Evolutionary conservation across 2,888 invertebrate genomes (phyloP), one percentile per base, ranked within the genome.

Genomic region (Drosophila atripex): DNA sequence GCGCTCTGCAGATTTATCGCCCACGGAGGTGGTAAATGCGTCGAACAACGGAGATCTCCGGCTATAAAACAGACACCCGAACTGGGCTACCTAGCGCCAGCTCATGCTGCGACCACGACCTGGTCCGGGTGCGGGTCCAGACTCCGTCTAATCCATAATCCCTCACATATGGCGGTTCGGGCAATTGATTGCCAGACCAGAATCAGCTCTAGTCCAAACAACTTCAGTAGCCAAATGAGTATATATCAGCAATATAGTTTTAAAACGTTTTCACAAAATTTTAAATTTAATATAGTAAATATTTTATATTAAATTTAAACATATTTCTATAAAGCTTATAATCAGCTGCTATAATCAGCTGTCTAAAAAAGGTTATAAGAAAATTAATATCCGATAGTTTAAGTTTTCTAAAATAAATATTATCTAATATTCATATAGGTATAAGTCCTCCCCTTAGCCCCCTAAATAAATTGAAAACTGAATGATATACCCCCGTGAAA

Each of bases 1-100:
- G 88, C 77, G 78, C 75, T 86, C 77, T 83, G 78, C 79, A 88
- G 87, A 89, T 90, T 89, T 90, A 90, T 89, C 78, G 89, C 84
- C 88, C 77, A 80, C 79, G 80, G 86, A 89, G 89, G 89, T 86
- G 89, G 89, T 83, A 86, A 73, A 69, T 47, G 66, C 64, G 65
- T 56, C 54, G 70, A 61, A 49, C 57, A 54, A 63, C 69, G 71
- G 64, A 61, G 61, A 64, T 64, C 63, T 30, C 57, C 60, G 75
- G 82, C 85, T 76, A 82, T 82, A 64, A 82, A 82, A 78, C 82
- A 82, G 82, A 85, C 75, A 82, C 55, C 77, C 70, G 58, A 84
- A 80, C 78, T 69, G 57, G 68, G 45, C 76, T 70, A 63, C 69
- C 52, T 85, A 82, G 82, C 82, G 82, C 85, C 82, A 82, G 79